phyloP scores from a whole-genome alignment of 2,888 invertebrate species.

The Scaptomyza reducta region DNA sequence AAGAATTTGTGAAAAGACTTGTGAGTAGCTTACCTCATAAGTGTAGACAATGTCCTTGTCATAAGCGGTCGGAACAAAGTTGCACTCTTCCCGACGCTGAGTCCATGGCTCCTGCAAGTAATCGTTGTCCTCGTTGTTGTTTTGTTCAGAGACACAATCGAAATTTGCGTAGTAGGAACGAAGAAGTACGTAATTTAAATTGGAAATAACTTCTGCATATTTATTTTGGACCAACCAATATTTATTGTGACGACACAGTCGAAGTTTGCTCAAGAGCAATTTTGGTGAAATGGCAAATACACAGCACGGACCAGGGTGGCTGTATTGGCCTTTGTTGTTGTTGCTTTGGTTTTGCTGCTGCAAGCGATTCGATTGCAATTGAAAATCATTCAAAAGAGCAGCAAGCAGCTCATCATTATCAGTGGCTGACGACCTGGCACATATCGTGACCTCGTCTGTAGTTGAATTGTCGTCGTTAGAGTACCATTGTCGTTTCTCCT shows the following conservation, averaged over 20 bases:
- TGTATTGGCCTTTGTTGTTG: constrained; percentile 52
- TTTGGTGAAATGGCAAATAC: constrained; percentile 82
- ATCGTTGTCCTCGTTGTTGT: constrained; percentile 21
- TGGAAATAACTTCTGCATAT: constrained; percentile 84
- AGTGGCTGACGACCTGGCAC: constrained; percentile 70
- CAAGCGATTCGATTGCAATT: constrained; percentile 81
- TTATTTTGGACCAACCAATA: constrained; percentile 85
- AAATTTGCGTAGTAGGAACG: constrained; percentile 82
- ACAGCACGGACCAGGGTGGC: constrained; percentile 65
- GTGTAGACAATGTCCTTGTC: constrained; percentile 77
- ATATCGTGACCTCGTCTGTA: constrained; percentile 57
- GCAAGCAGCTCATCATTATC: constrained; percentile 84
- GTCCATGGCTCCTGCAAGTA: constrained; percentile 15
- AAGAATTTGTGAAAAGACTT: constrained; percentile 61
- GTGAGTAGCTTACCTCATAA: constrained; percentile 83
- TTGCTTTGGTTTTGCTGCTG: constrained; percentile 32
- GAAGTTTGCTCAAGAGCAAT: constrained; percentile 84
- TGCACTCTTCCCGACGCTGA: constrained; percentile 26
- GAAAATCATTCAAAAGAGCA: constrained; percentile 83
- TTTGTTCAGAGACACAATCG: constrained; percentile 58
- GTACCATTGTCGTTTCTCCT: constrained; percentile 61
- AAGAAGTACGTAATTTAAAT: constrained; percentile 83
- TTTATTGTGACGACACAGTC: constrained; percentile 84
- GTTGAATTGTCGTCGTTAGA: constrained; percentile 72
- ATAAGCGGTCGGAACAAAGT: constrained; percentile 40